Evolutionary conservation across 1,140 invertebrate genomes (phyloP), one percentile per base, ranked within the genome.

Genomic region (Drosophila navojoa): DNA sequence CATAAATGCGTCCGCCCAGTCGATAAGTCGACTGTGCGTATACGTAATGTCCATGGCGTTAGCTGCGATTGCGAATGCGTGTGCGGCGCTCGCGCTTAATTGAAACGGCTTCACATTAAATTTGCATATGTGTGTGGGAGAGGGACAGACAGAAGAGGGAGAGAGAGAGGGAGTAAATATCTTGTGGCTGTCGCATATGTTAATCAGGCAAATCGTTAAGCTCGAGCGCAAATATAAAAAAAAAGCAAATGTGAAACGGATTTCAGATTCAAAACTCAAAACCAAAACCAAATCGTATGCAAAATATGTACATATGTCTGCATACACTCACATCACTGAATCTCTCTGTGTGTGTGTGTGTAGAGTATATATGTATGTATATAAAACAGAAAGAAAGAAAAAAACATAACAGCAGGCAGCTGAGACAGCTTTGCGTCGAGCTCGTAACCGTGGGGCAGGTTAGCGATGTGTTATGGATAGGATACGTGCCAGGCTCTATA

Each of bases 1-100:
- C 59, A 52, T 38, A 22, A 50, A 69, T 71, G 60, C 55, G 67
- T 62, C 52, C 49, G 6, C 29, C 52, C 22, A 72, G 70, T 68
- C 57, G 71, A 73, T 73, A 73, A 68, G 71, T 73, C 64, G 64
- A 59, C 57, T 45, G 32, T 73, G 63, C 71, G 71, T 73, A 73
- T 73, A 61, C 71, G 71, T 55, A 50, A 55, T 73, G 64, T 53
- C 55, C 54, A 67, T 45, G 29, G 55, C 54, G 69, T 53, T 71
- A 53, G 50, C 63, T 60, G 63, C 57, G 63, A 32, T 61, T 69
- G 38, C 58, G 35, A 42, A 40, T 60, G 69, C 13, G 40, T 54
- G 25, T 53, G 49, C 10, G 38, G 27, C n/a, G 27, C n/a, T 9
- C 57, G 27, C 11, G 69, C 69, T 71, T 71, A 71, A 71, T 71